Evolutionary conservation across 2,113 vertebrate genomes (phyloP).

Genomic region (Xiphias gladius): DNA sequence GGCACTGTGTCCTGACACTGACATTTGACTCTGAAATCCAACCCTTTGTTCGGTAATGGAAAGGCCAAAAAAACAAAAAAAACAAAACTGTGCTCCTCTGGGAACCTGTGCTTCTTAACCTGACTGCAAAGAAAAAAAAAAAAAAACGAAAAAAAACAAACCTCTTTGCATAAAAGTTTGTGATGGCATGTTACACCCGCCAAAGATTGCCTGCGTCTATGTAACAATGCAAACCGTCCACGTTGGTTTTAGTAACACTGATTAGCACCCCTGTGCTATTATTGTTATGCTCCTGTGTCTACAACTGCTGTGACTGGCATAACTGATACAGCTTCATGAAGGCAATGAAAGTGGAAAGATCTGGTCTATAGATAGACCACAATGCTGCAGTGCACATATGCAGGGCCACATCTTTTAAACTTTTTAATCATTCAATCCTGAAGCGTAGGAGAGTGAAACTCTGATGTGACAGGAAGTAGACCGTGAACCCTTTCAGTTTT

Average conservation of each 20-base stretch:
- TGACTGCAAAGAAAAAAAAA: background rate
- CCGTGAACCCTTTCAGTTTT: background rate
- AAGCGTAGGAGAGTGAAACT: background rate
- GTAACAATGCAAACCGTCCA: conserved; percentile 43
- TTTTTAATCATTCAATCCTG: background rate
- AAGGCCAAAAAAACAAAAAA: conserved; percentile 21
- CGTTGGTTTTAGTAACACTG: conserved; percentile 58
- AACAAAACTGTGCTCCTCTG: conserved; percentile 4
- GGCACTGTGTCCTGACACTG: conserved; percentile 69
- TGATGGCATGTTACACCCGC: conserved; percentile 17
- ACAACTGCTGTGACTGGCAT: conserved; percentile 36
- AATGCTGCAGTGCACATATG: conserved; percentile 34
- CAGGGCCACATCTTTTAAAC: background rate
- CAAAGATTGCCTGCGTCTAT: background rate
- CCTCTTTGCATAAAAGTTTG: conserved; percentile 3
- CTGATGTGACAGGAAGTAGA: background rate
- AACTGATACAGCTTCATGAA: conserved; percentile 63
- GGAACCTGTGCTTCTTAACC: conserved; percentile 20
- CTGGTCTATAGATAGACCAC: conserved; percentile 59
- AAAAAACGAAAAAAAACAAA: background rate
- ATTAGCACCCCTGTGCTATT: conserved; percentile 62
- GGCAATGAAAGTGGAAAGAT: conserved; percentile 59
- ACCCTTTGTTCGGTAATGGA: conserved; percentile 56
- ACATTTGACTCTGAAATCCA: conserved; percentile 70
- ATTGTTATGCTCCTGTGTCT: conserved; percentile 36